Evolutionary conservation across 1,140 invertebrate species (phyloP), one percentile per base, ranked within the genome.

Genomic region (Drosophila athabasca): DNA sequence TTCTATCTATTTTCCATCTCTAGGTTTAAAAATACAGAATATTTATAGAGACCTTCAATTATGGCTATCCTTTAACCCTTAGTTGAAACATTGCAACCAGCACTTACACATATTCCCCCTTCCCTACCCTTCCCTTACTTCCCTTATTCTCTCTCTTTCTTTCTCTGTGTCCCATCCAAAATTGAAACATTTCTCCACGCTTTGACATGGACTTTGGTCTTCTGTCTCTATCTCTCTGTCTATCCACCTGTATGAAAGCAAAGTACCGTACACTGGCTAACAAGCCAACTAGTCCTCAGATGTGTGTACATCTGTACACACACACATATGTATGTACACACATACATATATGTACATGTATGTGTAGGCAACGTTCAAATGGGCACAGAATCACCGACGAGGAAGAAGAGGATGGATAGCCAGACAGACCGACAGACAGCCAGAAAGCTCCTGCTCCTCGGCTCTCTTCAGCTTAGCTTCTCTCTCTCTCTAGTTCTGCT

Each of bases 231-330:
- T 45, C 53, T 54, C 39, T 70, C 39, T 44, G 35, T 72, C 52
- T 74, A 22, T 57, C 22, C 74, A 55, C 54, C 58, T 70, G 62
- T 68, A 45, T 55, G 68, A 41, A 60, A 76, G 62, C 65, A 58
- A 59, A 87, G 77, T 87, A 85, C 77, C 81, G 81, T 85, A 80
- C 65, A 74, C 60, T 75, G 58, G 74, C 82, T 81, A 87, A 87
- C 82, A 85, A 85, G 82, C 77, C 82, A 85, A 81, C 82, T 87
- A 78, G 8, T 35, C 31, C 31, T 35, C 31, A 11, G 35, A 4
- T 39, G 35, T 13, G 35, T 39, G 35, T 11, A 39, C 29, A 31
- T 3, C 24, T 24, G 24, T 31, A 2, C 8, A 35, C 0, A 9
- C 9, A 9, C 9, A 9, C 31, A 35, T 3, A 9, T 35, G 31